A percentile compares a stretch with the other conserved stretches of the same genome.
These are phyloP conservation scores for Dryobotodes eremita DNA, from an alignment of 2,888 invertebrate genomes.

Conservation along the genomic window DNA sequence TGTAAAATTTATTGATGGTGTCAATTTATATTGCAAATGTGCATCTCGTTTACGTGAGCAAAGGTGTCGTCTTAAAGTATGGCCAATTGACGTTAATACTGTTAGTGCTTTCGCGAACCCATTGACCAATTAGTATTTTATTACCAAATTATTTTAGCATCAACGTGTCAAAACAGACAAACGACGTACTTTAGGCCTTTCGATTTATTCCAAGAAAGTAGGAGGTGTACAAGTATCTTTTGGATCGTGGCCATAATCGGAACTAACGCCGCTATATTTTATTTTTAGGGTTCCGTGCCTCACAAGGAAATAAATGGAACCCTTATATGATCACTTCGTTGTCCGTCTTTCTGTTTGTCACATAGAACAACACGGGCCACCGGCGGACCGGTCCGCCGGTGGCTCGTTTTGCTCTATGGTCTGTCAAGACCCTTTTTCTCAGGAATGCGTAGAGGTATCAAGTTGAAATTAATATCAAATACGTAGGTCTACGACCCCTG, in stretches of 20 bases:
- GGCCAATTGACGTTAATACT: constrained; percentile 56
- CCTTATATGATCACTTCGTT: neutral
- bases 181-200: constrained; percentile 9
- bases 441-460: neutral
- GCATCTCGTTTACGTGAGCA: constrained; percentile 55
- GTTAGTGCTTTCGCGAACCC: constrained; percentile 47
- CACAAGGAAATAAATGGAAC: neutral
- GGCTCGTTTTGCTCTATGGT: neutral
- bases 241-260: neutral
- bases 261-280: neutral
- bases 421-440: neutral
- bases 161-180: constrained; percentile 25
- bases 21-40: constrained; percentile 64
- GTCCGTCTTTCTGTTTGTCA: neutral
- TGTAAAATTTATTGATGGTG: constrained; percentile 47
- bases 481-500: neutral
- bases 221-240: neutral
- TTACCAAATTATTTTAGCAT: constrained; percentile 42
- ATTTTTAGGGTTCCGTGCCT: neutral
- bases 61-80: constrained; percentile 67
- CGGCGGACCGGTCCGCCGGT: no score
- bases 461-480: neutral
- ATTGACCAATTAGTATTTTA: constrained; percentile 50
- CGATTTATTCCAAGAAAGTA: neutral
- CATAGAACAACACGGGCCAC: no score